phyloP scores from a whole-genome alignment of 2,888 invertebrate genomes.

The Laothoe populi region DNA sequence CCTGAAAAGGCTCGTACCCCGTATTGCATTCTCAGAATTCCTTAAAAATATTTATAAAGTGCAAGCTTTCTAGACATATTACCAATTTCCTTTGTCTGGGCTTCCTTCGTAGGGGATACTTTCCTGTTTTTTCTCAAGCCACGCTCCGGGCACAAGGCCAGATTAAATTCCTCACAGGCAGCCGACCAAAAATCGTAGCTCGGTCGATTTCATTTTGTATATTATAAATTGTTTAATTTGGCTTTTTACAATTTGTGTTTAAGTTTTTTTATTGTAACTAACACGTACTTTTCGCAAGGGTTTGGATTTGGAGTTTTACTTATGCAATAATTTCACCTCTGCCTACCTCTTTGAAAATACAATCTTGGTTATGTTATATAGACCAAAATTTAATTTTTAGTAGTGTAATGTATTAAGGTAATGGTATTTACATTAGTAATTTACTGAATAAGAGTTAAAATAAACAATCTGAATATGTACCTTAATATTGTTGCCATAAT shows the following conservation, averaged over 20 bases:
- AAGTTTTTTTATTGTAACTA: too few species aligned
- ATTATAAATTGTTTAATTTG: not conserved
- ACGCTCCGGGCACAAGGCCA: not conserved
- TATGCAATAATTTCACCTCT: too few species aligned
- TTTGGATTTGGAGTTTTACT: too few species aligned
- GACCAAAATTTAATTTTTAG: too few species aligned
- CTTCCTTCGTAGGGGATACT: not conserved
- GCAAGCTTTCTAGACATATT: not conserved
- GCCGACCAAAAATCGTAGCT: not conserved
- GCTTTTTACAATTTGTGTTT: not conserved
- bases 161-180: slow-evolving; percentile 13
- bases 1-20: not conserved
- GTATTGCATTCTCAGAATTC: not conserved
- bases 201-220: slow-evolving; percentile 10
- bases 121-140: not conserved
- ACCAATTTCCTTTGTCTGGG: not conserved
- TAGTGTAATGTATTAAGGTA: too few species aligned
- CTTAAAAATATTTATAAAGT: not conserved
- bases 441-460: too few species aligned
- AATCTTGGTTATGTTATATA: too few species aligned
- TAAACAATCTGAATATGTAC: too few species aligned
- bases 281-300: too few species aligned
- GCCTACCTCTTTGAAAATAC: too few species aligned
- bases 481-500: too few species aligned
- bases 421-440: too few species aligned